These are phyloP conservation scores for Kradibia gibbosae DNA, from an alignment of 1,140 invertebrate species.

Conservation along the genomic window DNA sequence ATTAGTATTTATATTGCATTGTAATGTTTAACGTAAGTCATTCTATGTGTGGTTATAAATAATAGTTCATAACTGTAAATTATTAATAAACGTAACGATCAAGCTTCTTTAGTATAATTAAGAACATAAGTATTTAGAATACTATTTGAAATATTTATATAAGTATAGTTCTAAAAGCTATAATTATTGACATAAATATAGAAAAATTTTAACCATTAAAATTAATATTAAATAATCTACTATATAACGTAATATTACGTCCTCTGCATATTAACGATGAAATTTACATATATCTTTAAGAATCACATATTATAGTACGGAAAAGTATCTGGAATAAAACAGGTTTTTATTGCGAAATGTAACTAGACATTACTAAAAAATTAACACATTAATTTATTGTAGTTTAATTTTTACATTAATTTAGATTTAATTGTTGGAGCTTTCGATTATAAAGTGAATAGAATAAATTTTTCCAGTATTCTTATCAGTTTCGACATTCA, in stretches of 20 bases:
- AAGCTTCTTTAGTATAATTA: neutral
- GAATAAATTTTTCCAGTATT: too few species aligned
- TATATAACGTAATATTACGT: neutral
- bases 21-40: neutral
- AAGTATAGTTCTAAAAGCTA: neutral
- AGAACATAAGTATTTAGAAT: neutral
- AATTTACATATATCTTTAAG: neutral
- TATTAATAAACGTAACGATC: neutral
- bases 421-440: too few species aligned
- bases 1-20: too few species aligned
- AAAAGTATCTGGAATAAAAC: constrained; percentile 14
- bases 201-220: neutral
- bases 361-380: neutral
- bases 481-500: too few species aligned
- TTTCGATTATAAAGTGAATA: too few species aligned
- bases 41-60: neutral
- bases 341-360: constrained; percentile 15
- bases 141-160: constrained; percentile 8
- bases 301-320: neutral
- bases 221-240: neutral
- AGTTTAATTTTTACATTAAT: constrained; percentile 2
- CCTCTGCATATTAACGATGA: constrained; percentile 12
- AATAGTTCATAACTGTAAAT: neutral
- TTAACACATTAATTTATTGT: constrained; percentile 11
- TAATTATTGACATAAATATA: neutral